Conservation (phyloP, 2,797 vertebrate genomes). For the Rousettus madagascariensis region DNA sequence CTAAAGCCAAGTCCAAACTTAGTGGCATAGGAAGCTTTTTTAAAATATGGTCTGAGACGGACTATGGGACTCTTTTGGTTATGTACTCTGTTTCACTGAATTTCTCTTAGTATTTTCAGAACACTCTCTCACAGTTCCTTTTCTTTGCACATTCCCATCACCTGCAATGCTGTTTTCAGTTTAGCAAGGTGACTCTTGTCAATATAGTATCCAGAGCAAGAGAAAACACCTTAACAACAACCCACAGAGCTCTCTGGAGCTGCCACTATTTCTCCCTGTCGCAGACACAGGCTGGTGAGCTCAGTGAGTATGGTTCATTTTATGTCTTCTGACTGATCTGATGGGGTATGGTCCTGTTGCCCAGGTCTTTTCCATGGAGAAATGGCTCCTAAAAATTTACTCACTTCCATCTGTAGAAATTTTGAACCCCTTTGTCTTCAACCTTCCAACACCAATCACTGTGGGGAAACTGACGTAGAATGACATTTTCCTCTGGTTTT, state of each 20-base stretch:
- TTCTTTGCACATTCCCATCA: background rate
- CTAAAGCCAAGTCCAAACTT: background rate
- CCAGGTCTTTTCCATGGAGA: background rate
- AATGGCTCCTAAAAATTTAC: background rate
- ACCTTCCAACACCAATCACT: background rate
- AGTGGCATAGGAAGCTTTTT: background rate
- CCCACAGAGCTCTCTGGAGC: background rate
- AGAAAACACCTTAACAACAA: background rate
- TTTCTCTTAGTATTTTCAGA: background rate
- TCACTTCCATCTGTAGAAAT: background rate
- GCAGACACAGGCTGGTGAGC: background rate
- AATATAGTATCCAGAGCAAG: background rate
- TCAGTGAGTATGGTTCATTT: background rate
- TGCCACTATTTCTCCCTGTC: background rate
- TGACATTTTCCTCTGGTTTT: conserved; percentile 19
- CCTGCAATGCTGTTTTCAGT: background rate
- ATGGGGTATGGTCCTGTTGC: background rate
- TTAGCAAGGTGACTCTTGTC: background rate
- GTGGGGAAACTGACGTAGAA: background rate
- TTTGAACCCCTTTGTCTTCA: background rate
- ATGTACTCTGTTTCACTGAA: background rate
- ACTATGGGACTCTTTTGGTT: background rate
- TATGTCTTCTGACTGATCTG: background rate
- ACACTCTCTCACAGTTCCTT: background rate
- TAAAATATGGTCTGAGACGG: background rate